Percentiles rank a stretch among this genome's conserved stretches.
These are phyloP conservation scores for Scopus umbretta DNA, from an alignment of 2,113 vertebrate species.

Conservation along the genomic window DNA sequence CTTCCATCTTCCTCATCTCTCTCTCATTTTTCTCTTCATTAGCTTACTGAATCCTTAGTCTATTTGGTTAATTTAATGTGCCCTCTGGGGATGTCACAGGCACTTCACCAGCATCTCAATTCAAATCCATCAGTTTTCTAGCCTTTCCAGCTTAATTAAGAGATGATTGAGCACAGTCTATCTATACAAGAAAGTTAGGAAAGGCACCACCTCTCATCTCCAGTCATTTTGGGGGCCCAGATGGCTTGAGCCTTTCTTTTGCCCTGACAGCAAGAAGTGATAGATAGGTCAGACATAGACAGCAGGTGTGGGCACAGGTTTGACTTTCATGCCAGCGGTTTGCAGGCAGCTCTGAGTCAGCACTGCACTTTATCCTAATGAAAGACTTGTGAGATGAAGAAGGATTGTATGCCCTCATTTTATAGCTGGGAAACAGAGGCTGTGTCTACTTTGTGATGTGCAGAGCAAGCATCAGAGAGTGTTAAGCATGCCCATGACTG, in stretches of 20 bases:
- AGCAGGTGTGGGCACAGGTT: background rate
- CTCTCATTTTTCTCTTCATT: slow-evolving; percentile 53
- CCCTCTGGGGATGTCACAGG: slow-evolving; percentile 57
- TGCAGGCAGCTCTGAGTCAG: slow-evolving; percentile 11
- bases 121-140: slow-evolving; percentile 54
- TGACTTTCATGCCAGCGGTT: background rate
- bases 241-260: background rate
- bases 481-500: background rate
- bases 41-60: slow-evolving; percentile 43
- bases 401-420: background rate
- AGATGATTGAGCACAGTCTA: background rate
- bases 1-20: background rate
- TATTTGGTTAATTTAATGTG: slow-evolving; percentile 67
- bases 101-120: slow-evolving; percentile 41
- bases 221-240: background rate
- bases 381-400: background rate
- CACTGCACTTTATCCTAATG: background rate
- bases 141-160: slow-evolving; percentile 64
- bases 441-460: background rate
- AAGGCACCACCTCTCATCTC: background rate
- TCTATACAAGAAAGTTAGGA: background rate
- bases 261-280: background rate
- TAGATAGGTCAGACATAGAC: background rate
- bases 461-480: background rate
- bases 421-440: background rate